Evolutionary conservation across 2,888 invertebrate genomes (phyloP), one percentile per base, ranked within the genome.

Genomic region (Eupithecia subfuscata): DNA sequence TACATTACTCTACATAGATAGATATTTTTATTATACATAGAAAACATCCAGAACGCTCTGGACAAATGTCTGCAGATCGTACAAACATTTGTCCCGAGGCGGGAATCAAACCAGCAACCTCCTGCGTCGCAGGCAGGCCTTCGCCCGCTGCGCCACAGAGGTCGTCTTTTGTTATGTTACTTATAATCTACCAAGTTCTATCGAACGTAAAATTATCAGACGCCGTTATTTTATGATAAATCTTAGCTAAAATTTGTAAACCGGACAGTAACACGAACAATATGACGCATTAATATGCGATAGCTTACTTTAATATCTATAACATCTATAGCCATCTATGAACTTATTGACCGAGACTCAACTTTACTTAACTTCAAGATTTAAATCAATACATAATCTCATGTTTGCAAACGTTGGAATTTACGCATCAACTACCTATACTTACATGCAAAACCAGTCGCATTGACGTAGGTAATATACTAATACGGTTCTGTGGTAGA

Each of bases 371-470:
- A 25, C 60, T 60, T 60, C 25, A 60, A 60, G 4, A 30, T 64
- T 18, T 12, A 34, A 64, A 18, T 34, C 34, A 18, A 64, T 18
- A 64, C 30, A 18, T 34, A 48, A 56, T 22, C 64, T 64, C 18
- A 64, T 64, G 64, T 34, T 34, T 64, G 64, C 34, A 18, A 8
- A 22, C 34, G 64, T 64, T 34, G 64, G 60, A 64, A 34, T 64
- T 34, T 30, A n/a, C 52, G 52, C n/a, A 52, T 52, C 22, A 22
- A 56, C 6, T 22, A 64, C 8, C 16, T 30, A 16, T 63, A 34
- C 63, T 30, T 30, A 30, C 30, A 18, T 1, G 34, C 9, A 9
- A 18, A 64, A 64, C 64, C 64, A 64, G 64, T 64, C 34, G 34
- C 18, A 64, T 34, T 64, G 64, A 64, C 64, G 64, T 64, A 64